phyloP scores from a whole-genome alignment of 1,140 invertebrate genomes.

The Anadara kagoshimensis region DNA sequence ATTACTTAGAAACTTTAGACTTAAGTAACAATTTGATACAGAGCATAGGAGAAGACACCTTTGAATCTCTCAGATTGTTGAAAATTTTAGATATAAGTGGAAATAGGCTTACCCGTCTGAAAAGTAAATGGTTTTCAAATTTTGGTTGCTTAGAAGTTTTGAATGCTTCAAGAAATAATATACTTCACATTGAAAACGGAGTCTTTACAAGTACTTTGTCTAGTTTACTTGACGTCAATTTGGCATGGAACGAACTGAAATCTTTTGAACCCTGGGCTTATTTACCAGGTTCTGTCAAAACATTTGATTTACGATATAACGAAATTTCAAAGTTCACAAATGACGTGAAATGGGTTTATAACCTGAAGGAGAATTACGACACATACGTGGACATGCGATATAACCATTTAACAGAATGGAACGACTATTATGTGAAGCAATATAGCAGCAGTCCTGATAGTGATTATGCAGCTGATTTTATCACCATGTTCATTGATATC shows the following conservation, averaged over 20 bases:
- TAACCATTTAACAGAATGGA: slow-evolving; percentile 8
- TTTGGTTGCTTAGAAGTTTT: no score
- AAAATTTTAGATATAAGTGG: no score
- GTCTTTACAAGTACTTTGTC: slow-evolving; percentile 25
- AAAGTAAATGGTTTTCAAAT: no score
- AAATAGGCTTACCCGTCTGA: no score
- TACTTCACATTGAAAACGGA: slow-evolving; percentile 21
- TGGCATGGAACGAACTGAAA: slow-evolving; percentile 23
- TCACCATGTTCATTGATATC: slow-evolving; percentile 23
- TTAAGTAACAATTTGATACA: no score
- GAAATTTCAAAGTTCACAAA: slow-evolving; percentile 43
- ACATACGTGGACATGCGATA: slow-evolving; percentile 7
- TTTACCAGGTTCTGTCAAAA: slow-evolving; percentile 6
- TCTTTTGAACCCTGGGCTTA: slow-evolving; percentile 40
- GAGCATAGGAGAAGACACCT: no score
- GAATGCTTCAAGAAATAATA: slow-evolving; percentile 7
- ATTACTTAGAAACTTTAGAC: no score
- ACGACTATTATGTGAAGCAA: neutral
- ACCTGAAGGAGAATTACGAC: slow-evolving; percentile 31
- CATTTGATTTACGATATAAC: slow-evolving; percentile 29
- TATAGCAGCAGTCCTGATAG: slow-evolving; percentile 9
- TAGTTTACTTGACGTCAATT: slow-evolving; percentile 6
- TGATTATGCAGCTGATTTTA: slow-evolving; percentile 1
- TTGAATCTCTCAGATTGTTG: no score
- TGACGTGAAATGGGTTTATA: slow-evolving; percentile 43